These are phyloP conservation scores for Thamnaconus septentrionalis DNA, from an alignment of 2,113 vertebrate species.

Conservation along the genomic window DNA sequence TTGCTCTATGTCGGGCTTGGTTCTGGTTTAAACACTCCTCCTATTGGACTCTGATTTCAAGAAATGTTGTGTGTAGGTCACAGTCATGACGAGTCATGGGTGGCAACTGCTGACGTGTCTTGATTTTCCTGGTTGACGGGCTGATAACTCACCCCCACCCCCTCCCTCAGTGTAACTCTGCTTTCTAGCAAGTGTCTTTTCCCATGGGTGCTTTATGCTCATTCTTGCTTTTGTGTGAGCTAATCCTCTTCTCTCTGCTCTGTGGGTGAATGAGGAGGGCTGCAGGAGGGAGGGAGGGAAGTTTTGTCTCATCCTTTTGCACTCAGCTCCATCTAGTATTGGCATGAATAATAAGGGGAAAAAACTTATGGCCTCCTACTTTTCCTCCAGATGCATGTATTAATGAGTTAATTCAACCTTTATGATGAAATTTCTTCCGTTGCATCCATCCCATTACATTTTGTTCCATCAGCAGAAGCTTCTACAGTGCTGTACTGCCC, in stretches of 20 bases:
- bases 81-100: background rate
- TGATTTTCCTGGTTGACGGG: slow-evolving; percentile 11
- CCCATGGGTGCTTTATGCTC: slow-evolving; percentile 45
- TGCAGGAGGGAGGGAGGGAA: background rate
- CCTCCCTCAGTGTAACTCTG: slow-evolving; percentile 8
- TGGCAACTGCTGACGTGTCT: background rate
- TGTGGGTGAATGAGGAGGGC: slow-evolving; percentile 43
- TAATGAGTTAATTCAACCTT: no score
- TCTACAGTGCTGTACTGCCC: background rate
- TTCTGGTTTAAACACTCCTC: background rate
- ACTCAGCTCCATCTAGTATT: no score
- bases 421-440: no score
- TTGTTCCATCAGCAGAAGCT: background rate
- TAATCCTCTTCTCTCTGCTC: slow-evolving; percentile 61
- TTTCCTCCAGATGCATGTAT: no score
- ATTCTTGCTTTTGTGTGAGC: slow-evolving; percentile 47
- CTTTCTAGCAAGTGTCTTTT: slow-evolving; percentile 31
- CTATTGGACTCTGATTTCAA: background rate
- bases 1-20: no score
- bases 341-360: no score
- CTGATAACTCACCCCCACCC: background rate
- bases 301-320: no score
- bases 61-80: background rate
- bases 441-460: no score
- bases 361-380: no score